Conservation (phyloP, 2,797 vertebrate genomes). For the Epinephelus malabaricus region DNA sequence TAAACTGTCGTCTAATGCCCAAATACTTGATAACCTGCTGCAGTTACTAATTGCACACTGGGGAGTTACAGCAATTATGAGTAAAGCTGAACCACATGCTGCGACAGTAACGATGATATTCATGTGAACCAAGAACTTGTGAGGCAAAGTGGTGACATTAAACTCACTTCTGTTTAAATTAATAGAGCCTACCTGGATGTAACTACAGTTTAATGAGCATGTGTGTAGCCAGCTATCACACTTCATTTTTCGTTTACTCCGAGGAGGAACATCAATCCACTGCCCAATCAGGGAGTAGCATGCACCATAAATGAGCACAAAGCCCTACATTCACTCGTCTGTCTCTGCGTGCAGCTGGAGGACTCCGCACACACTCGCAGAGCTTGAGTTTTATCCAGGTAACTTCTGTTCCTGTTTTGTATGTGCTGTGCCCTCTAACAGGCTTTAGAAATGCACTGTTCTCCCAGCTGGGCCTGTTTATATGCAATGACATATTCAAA, state of each 20-base stretch:
- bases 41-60: neutral
- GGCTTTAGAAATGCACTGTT: neutral
- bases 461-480: neutral
- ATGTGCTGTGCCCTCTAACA: neutral
- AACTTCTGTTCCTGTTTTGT: conserved; percentile 7
- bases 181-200: neutral
- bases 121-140: neutral
- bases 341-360: conserved; percentile 4
- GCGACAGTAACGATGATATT: neutral
- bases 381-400: conserved; percentile 9
- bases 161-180: neutral
- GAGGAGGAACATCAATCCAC: conserved; percentile 19
- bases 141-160: neutral
- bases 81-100: neutral
- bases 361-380: neutral
- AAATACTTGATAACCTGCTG: neutral
- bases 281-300: conserved; percentile 18
- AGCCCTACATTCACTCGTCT: conserved; percentile 1
- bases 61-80: neutral
- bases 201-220: neutral
- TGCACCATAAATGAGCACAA: neutral
- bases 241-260: neutral
- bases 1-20: neutral
- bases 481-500: neutral
- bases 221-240: neutral